A percentile compares a stretch with the other conserved stretches of the same genome.
Evolutionary conservation across 2,113 vertebrate genomes (phyloP).

Genomic region (Lophius piscatorius): DNA sequence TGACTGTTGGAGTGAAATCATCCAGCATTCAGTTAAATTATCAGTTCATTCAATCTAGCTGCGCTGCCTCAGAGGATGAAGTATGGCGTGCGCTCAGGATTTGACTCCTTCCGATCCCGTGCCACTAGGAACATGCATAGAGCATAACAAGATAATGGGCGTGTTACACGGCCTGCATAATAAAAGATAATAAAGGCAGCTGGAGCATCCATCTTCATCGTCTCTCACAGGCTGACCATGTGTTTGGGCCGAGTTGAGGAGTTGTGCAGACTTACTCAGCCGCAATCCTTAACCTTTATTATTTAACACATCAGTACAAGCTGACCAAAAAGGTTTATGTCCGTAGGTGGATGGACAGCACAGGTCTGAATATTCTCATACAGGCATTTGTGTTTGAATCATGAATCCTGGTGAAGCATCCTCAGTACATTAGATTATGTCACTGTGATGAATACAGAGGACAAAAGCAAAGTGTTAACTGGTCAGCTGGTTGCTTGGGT

Average conservation of each 20-base stretch:
- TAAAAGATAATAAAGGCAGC: conserved; percentile 61
- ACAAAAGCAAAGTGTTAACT: too few relatives aligned
- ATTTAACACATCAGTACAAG: conserved; percentile 43
- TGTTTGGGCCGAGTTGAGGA: conserved; percentile 9
- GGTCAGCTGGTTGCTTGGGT: too few relatives aligned
- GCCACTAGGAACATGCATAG: conserved; percentile 47
- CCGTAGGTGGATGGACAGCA: conserved; percentile 23
- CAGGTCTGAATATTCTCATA: neutral
- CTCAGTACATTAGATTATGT: neutral
- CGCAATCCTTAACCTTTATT: conserved; percentile 36
- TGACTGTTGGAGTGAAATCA: conserved; percentile 49
- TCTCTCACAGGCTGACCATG: conserved; percentile 8
- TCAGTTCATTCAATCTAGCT: conserved; percentile 34
- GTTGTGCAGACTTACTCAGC: conserved; percentile 29
- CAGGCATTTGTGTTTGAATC: neutral
- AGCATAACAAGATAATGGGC: conserved; percentile 59
- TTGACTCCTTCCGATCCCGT: conserved; percentile 45
- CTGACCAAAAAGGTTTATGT: conserved; percentile 23
- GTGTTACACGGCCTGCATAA: conserved; percentile 45
- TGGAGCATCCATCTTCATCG: conserved; percentile 57
- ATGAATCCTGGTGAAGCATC: neutral
- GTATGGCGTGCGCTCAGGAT: conserved; percentile 30
- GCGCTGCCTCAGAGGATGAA: conserved; percentile 42
- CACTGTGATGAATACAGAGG: neutral
- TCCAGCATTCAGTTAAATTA: conserved; percentile 53